These are phyloP conservation scores for Ibycter americanus DNA, from an alignment of 2,797 vertebrate genomes.

Conservation along the genomic window DNA sequence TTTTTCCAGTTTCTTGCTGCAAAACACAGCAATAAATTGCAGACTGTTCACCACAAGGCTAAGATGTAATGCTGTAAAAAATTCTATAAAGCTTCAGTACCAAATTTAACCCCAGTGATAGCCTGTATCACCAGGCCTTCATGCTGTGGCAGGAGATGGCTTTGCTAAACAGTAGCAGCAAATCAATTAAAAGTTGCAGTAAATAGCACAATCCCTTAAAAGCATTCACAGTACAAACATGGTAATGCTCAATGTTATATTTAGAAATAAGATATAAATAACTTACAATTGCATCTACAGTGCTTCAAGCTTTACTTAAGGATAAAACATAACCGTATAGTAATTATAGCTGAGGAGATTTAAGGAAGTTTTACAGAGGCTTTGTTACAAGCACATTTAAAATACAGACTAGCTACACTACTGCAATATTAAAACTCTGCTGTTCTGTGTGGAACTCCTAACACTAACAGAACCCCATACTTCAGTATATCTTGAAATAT, in stretches of 20 bases:
- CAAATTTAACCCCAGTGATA: constrained; percentile 8
- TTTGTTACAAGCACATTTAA: neutral
- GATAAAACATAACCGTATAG: neutral
- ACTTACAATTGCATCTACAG: neutral
- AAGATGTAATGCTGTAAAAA: constrained; percentile 38
- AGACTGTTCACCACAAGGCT: constrained; percentile 5
- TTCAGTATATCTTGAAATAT: neutral
- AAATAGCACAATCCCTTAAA: constrained; percentile 17
- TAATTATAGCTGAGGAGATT: neutral
- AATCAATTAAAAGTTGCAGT: constrained; percentile 50
- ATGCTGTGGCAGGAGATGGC: neutral
- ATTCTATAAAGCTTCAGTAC: constrained; percentile 18
- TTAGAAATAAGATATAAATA: neutral
- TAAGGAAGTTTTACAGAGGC: neutral
- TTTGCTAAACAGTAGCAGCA: neutral
- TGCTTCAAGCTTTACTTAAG: neutral
- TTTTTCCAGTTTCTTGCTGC: constrained; percentile 10
- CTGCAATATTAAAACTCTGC: neutral
- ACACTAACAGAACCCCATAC: neutral
- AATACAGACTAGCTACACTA: neutral
- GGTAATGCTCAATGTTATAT: neutral
- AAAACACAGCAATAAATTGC: constrained; percentile 55
- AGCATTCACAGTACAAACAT: neutral
- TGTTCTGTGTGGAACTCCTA: neutral
- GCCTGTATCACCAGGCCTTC: neutral